Evolutionary conservation across 2,113 vertebrate genomes (phyloP).

Genomic region (Sphyrna mokarran): DNA sequence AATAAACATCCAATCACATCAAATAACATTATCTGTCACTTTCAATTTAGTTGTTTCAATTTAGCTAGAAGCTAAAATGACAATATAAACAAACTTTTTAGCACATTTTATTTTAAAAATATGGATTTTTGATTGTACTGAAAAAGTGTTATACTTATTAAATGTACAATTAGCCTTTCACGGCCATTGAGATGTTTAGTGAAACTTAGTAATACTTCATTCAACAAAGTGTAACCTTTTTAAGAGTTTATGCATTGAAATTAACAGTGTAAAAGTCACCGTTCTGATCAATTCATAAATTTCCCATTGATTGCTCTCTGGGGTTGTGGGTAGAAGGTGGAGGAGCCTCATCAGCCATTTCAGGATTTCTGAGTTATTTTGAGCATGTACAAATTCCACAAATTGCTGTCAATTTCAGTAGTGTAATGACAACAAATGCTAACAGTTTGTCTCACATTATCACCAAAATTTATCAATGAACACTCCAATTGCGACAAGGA

Average conservation of each 20-base stretch:
- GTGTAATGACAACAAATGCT: background rate
- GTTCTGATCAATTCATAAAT: background rate
- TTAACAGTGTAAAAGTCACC: background rate
- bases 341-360: background rate
- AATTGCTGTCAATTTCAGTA: background rate
- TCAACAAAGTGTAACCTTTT: background rate
- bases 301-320: background rate
- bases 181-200: background rate
- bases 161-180: background rate
- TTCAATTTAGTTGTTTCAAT: background rate
- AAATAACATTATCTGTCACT: background rate
- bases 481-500: background rate
- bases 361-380: background rate
- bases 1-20: background rate
- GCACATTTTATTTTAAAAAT: background rate
- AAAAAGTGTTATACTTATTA: background rate
- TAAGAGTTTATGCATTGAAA: background rate
- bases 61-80: background rate
- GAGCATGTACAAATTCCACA: background rate
- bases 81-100: background rate
- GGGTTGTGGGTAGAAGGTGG: background rate
- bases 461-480: background rate
- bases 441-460: background rate
- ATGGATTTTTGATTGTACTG: background rate
- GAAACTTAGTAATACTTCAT: background rate